phyloP scores from a whole-genome alignment of 2,888 invertebrate genomes.

The Drosophila pullipes region DNA sequence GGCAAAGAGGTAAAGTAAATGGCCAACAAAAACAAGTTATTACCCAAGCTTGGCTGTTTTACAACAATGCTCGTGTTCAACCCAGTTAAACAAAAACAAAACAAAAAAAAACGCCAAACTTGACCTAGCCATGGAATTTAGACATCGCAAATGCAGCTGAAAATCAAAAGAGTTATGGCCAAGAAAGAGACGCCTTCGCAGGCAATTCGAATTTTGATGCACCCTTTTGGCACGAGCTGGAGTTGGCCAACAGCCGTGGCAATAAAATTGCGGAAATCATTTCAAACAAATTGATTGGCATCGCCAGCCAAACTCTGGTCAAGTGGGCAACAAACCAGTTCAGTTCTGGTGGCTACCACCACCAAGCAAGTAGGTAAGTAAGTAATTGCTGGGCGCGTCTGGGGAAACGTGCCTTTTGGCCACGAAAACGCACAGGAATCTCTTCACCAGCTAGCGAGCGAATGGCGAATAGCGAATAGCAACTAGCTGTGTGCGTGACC shows the following conservation, averaged over 20 bases:
- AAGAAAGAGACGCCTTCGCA: constrained; percentile 44
- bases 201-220: constrained; percentile 47
- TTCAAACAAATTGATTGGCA: constrained; percentile 82
- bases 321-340: constrained; percentile 28
- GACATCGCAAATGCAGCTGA: constrained; percentile 58
- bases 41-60: constrained; percentile 50
- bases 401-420: constrained; percentile 23
- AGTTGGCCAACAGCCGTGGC: constrained; percentile 30
- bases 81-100: constrained; percentile 59
- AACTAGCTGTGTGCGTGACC: constrained; percentile 48
- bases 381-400: constrained; percentile 56
- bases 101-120: constrained; percentile 68
- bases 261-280: constrained; percentile 82
- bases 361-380: constrained; percentile 19
- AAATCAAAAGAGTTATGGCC: constrained; percentile 66
- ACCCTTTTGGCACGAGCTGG: constrained; percentile 73
- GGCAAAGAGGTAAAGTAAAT: constrained; percentile 14
- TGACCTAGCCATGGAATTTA: constrained; percentile 80
- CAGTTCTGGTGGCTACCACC: constrained; percentile 5
- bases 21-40: constrained; percentile 69
- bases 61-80: constrained; percentile 74
- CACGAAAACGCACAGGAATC: constrained; percentile 23
- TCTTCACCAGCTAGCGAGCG: not conserved
- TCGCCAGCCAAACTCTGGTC: constrained; percentile 40
- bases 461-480: not conserved